Percentiles rank a stretch among this genome's conserved stretches.
phyloP scores from a whole-genome alignment of 2,888 invertebrate genomes.

The Diarsia dahlii region DNA sequence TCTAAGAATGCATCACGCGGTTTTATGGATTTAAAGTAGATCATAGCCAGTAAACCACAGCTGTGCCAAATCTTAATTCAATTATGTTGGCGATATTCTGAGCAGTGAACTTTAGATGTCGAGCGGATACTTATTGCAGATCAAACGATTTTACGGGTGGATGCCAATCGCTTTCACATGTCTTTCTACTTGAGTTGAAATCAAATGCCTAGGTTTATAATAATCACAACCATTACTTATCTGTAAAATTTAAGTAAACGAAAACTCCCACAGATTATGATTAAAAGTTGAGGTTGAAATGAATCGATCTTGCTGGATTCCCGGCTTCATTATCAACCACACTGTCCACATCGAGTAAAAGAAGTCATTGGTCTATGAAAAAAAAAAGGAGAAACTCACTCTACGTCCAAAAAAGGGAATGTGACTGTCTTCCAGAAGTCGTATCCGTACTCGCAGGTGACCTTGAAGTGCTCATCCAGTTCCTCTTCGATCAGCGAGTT shows the following conservation, averaged over 20 bases:
- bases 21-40: slow-evolving; percentile 56
- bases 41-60: slow-evolving; percentile 39
- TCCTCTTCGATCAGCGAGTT: slow-evolving; percentile 98
- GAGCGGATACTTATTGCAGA: slow-evolving; percentile 4
- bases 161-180: neutral
- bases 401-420: slow-evolving; percentile 98
- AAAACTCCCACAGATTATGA: no score
- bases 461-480: slow-evolving; percentile 98
- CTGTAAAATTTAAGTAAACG: no score
- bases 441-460: slow-evolving; percentile 98
- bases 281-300: neutral
- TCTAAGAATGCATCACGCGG: slow-evolving; percentile 40
- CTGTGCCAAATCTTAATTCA: slow-evolving; percentile 7
- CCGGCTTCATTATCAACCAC: neutral
- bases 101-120: neutral
- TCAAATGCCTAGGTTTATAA: neutral
- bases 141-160: slow-evolving; percentile 1
- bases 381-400: slow-evolving; percentile 92
- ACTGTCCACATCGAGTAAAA: no score
- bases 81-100: neutral
- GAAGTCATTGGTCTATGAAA: neutral
- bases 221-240: no score
- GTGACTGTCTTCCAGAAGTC: slow-evolving; percentile 99
- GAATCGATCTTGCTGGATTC: neutral
- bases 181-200: neutral